phyloP scores from a whole-genome alignment of 1,140 invertebrate species.

The Riptortus pedestris region DNA sequence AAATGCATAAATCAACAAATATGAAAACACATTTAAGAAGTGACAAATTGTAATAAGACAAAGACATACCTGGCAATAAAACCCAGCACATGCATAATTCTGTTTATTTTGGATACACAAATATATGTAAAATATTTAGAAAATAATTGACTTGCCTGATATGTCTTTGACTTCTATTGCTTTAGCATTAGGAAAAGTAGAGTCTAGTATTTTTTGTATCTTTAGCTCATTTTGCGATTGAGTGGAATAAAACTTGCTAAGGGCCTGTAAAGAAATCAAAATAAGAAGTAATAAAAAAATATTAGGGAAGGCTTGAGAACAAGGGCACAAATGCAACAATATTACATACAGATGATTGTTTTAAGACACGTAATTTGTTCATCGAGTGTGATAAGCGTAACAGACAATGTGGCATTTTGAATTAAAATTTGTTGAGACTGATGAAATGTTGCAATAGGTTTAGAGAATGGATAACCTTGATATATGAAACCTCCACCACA shows the following conservation, averaged over 20 bases:
- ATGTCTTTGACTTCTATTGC: slow-evolving; percentile 29
- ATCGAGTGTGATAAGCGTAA: neutral
- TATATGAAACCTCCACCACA: neutral
- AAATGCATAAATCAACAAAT: neutral
- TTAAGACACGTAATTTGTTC: neutral
- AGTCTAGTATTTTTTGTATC: slow-evolving; percentile 24
- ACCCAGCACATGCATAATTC: neutral
- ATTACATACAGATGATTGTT: neutral
- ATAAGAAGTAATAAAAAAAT: neutral
- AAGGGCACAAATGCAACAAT: neutral
- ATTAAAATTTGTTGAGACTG: too few species aligned
- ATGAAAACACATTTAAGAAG: neutral
- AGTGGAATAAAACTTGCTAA: neutral
- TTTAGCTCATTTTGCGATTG: slow-evolving; percentile 17
- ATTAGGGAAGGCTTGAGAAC: too few species aligned
- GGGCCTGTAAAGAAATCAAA: neutral
- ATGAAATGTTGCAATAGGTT: neutral
- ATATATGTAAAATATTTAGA: neutral
- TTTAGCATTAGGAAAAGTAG: slow-evolving; percentile 28
- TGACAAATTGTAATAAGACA: neutral
- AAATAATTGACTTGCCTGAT: slow-evolving; percentile 24
- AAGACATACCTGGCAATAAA: neutral
- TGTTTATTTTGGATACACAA: neutral
- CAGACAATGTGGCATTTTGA: slow-evolving; percentile 8
- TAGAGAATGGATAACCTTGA: neutral